Evolutionary conservation across 2,888 invertebrate species (phyloP).

Genomic region (Pseudanteris insignis): DNA sequence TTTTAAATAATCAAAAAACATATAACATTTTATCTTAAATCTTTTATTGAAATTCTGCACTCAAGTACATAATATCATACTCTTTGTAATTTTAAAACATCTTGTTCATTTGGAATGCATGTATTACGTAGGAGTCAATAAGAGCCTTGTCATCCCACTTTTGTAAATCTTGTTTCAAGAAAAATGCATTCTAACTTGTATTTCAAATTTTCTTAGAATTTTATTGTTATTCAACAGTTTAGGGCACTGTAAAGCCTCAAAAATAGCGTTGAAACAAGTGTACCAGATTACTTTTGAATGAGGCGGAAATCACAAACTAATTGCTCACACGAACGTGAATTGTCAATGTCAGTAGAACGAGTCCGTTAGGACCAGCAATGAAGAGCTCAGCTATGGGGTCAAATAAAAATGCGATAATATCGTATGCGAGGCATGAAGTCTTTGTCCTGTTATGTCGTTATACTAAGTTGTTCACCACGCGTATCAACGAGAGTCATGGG

Average conservation of each 20-base stretch:
- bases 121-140: background rate
- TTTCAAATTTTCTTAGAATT: no score
- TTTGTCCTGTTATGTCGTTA: slow-evolving; percentile 63
- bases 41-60: no score
- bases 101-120: background rate
- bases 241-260: no score
- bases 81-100: background rate
- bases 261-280: no score
- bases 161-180: background rate
- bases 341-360: slow-evolving; percentile 19
- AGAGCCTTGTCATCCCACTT: background rate
- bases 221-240: no score
- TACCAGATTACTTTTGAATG: no score
- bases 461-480: slow-evolving; percentile 47
- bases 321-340: background rate
- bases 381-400: slow-evolving; percentile 49
- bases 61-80: no score
- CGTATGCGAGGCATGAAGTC: slow-evolving; percentile 61
- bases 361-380: slow-evolving; percentile 41
- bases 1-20: no score
- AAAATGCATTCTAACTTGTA: no score
- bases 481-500: slow-evolving; percentile 41
- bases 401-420: slow-evolving; percentile 50
- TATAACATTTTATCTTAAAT: no score
- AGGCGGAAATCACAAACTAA: background rate